These are phyloP conservation scores for Hydrozoanthus gracilis DNA, from an alignment of 92 coral and sea anemone species.

Conservation along the genomic window DNA sequence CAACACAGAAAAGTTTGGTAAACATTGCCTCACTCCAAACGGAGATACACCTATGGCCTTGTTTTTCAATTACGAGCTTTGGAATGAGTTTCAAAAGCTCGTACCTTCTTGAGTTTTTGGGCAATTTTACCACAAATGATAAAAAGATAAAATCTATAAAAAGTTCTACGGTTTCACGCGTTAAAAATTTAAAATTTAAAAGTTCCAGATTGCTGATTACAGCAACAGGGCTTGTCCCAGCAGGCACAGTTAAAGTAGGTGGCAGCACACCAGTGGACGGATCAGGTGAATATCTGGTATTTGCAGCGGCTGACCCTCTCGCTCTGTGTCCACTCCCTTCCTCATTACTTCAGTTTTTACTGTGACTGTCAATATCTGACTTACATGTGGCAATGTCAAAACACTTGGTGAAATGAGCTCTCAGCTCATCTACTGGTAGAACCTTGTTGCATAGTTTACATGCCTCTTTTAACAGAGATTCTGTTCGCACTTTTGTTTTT, in stretches of 20 bases:
- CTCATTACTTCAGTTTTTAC: neutral
- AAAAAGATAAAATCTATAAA: too few species aligned
- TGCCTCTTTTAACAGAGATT: slow-evolving; percentile 18
- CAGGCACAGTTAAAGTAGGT: neutral
- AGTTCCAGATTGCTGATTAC: neutral
- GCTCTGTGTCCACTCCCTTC: neutral
- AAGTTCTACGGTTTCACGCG: too few species aligned
- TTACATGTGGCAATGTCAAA: neutral
- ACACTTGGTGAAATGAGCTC: slow-evolving; percentile 39
- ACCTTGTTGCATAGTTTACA: slow-evolving; percentile 37
- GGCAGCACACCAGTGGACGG: neutral
- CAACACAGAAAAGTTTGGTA: too few species aligned
- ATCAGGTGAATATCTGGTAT: neutral
- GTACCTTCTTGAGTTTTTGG: too few species aligned
- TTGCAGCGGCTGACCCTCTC: neutral
- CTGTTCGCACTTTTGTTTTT: slow-evolving; percentile 15
- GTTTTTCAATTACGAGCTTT: too few species aligned
- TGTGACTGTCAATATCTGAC: neutral
- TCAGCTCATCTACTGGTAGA: slow-evolving; percentile 37
- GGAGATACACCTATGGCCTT: too few species aligned
- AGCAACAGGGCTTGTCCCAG: neutral
- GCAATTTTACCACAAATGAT: too few species aligned
- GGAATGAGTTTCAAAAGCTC: too few species aligned
- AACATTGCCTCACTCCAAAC: too few species aligned
- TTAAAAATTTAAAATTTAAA: too few species aligned